Conservation (phyloP, 2,113 vertebrate species). For the Rhodinocichla rosea region DNA sequence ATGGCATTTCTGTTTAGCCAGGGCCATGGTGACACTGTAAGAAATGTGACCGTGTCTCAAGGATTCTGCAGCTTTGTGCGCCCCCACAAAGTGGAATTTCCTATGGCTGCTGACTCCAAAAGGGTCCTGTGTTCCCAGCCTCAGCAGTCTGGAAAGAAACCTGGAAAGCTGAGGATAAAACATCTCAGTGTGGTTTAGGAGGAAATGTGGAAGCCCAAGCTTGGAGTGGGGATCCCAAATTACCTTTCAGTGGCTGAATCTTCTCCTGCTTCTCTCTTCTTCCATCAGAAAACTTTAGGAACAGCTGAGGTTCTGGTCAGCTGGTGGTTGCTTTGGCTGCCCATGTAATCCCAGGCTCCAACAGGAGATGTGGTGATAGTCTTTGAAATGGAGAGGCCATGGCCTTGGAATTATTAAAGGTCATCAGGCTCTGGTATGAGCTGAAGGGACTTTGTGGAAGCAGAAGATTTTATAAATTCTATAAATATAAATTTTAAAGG, state of each 20-base stretch:
- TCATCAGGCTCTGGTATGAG: neutral
- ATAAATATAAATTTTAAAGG: neutral
- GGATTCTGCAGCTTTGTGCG: neutral
- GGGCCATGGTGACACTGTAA: neutral
- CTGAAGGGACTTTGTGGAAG: constrained; percentile 19
- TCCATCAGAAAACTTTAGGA: neutral
- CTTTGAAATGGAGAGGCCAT: neutral
- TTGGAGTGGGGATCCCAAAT: neutral
- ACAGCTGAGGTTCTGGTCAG: neutral
- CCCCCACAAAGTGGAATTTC: neutral
- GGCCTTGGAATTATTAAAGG: constrained; percentile 14
- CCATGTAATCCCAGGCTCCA: constrained; percentile 31
- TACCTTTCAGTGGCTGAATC: neutral
- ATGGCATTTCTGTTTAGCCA: neutral
- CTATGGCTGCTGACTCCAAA: constrained; percentile 18
- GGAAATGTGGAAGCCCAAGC: neutral
- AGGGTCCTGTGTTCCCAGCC: constrained; percentile 48
- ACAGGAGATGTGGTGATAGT: constrained; percentile 28
- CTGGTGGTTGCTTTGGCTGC: constrained; percentile 16
- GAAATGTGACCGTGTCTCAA: neutral
- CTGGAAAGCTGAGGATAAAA: constrained; percentile 30
- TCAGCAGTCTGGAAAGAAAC: constrained; percentile 9
- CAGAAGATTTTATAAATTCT: neutral
- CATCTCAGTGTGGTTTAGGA: constrained; percentile 1
- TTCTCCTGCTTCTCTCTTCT: neutral